Conservation (phyloP, 2,888 invertebrate genomes). For the Margaritifera margaritifera region DNA sequence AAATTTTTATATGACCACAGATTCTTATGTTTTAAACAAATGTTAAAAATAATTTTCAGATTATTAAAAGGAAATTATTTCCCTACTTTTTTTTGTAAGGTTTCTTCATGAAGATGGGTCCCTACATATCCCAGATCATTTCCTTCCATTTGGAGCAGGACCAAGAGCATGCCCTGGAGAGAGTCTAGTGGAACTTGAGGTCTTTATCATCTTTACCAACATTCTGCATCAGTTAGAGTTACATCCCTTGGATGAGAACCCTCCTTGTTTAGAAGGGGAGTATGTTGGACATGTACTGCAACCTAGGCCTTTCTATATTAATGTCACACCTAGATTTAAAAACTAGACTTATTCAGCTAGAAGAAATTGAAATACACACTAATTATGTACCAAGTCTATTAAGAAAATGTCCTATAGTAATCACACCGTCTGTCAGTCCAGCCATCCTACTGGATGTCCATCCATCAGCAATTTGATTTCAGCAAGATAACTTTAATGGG, state of each 20-base stretch:
- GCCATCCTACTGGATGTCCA: too few relatives aligned
- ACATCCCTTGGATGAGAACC: constrained; percentile 17
- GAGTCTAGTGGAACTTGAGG: constrained; percentile 50
- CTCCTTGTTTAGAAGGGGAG: constrained; percentile 43
- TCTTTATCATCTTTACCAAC: constrained; percentile 56
- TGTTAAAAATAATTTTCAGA: too few relatives aligned
- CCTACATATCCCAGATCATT: constrained; percentile 56
- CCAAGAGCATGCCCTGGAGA: constrained; percentile 57
- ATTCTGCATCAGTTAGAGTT: constrained; percentile 53
- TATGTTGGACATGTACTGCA: constrained; percentile 42
- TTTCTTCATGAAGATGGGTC: constrained; percentile 48
- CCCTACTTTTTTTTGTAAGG: constrained; percentile 27
- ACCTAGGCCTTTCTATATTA: constrained; percentile 47
- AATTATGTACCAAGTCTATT: too few relatives aligned
- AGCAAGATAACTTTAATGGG: too few relatives aligned
- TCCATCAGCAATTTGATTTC: too few relatives aligned
- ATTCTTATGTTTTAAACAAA: too few relatives aligned
- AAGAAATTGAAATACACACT: too few relatives aligned
- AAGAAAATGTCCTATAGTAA: too few relatives aligned
- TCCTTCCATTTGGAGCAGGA: constrained; percentile 57
- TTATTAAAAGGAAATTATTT: too few relatives aligned
- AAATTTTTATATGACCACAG: too few relatives aligned
- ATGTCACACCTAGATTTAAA: constrained; percentile 20
- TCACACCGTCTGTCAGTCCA: too few relatives aligned
- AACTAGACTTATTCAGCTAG: too few relatives aligned